Evolutionary conservation across 2,888 invertebrate species (phyloP).

Genomic region (Andrena minutula): DNA sequence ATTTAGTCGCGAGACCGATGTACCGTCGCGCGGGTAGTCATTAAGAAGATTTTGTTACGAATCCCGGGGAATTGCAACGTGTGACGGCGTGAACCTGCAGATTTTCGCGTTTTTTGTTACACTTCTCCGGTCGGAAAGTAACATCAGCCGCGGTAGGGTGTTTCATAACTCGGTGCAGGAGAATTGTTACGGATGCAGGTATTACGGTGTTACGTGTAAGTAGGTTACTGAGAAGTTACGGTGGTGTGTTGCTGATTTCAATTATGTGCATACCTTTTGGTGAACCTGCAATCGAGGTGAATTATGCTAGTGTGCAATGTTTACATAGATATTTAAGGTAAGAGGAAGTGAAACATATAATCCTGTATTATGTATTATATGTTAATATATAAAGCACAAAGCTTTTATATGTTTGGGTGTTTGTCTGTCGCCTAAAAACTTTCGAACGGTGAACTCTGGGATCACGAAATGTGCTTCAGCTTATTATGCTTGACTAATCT

Average conservation of each 20-base stretch:
- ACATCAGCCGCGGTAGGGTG: neutral
- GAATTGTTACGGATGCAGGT: neutral
- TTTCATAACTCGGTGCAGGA: neutral
- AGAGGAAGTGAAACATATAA: neutral
- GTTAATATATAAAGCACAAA: no score
- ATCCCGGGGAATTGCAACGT: constrained; percentile 27
- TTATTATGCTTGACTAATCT: no score
- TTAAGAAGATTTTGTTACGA: constrained; percentile 32
- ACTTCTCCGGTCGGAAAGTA: neutral
- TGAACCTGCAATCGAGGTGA: neutral
- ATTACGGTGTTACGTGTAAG: neutral
- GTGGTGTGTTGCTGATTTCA: neutral
- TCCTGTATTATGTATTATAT: neutral
- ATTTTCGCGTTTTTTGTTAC: constrained; percentile 2
- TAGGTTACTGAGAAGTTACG: neutral
- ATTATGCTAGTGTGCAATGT: neutral
- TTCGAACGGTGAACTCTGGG: no score
- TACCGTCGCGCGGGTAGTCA: constrained; percentile 1
- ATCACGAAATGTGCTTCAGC: no score
- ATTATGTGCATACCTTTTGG: neutral
- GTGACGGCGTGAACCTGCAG: constrained; percentile 26
- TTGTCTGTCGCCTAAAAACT: no score
- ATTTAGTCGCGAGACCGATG: constrained; percentile 46
- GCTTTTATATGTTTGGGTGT: no score
- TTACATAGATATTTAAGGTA: neutral